phyloP scores from a whole-genome alignment of 2,888 invertebrate genomes.

The Bombylius major region DNA sequence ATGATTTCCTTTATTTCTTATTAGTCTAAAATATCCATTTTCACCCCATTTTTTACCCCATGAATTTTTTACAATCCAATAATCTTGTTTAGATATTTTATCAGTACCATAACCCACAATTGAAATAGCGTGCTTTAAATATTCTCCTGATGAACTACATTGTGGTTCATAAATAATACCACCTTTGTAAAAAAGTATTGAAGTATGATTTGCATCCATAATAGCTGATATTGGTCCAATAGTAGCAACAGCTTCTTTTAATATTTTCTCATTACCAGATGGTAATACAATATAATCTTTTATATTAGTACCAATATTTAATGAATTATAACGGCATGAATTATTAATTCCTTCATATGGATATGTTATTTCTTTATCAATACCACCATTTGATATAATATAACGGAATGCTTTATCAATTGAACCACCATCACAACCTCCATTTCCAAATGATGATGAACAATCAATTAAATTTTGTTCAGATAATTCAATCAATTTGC shows the following conservation, averaged over 20 bases:
- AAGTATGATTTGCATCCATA: conserved; percentile 74
- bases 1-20: conserved; percentile 68
- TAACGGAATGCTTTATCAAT: conserved; percentile 65
- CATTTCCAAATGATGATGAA: neutral
- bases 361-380: conserved; percentile 80
- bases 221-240: conserved; percentile 77
- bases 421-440: neutral
- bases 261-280: conserved; percentile 52
- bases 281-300: conserved; percentile 67
- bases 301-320: conserved; percentile 62
- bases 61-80: conserved; percentile 62
- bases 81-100: conserved; percentile 39
- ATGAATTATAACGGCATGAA: conserved; percentile 52
- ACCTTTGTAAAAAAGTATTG: conserved; percentile 73
- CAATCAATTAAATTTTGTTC: conserved; percentile 1
- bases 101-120: conserved; percentile 36
- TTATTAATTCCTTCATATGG: conserved; percentile 72
- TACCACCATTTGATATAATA: conserved; percentile 68
- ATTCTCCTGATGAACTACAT: conserved; percentile 46
- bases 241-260: conserved; percentile 68
- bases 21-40: conserved; percentile 77
- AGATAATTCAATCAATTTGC: neutral
- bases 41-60: conserved; percentile 65
- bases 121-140: conserved; percentile 65
- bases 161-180: conserved; percentile 71